Evolutionary conservation across 2,113 vertebrate species (phyloP).

Genomic region (Murina feae): DNA sequence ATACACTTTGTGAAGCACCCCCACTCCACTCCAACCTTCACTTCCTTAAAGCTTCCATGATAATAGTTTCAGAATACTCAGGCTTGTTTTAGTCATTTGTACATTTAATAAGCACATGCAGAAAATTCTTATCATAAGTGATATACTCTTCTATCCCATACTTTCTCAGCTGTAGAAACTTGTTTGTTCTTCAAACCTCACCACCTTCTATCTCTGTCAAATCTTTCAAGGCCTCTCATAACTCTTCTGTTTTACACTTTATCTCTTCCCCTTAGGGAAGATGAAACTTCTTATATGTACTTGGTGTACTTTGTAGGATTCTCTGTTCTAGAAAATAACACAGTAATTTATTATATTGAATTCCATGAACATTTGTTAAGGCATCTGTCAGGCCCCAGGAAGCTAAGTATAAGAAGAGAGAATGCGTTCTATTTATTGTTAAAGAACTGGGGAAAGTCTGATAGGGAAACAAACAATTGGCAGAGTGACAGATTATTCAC

Average conservation of each 20-base stretch:
- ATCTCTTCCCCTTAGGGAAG: neutral
- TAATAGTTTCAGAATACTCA: neutral
- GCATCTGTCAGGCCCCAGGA: neutral
- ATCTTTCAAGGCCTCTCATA: neutral
- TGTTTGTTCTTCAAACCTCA: neutral
- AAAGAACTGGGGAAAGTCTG: neutral
- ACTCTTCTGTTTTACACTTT: neutral
- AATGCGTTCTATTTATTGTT: neutral
- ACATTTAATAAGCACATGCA: neutral
- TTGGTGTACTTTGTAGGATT: neutral
- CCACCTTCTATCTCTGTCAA: neutral
- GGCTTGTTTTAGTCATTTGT: neutral
- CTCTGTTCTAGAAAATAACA: conserved; percentile 19
- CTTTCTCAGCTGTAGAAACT: conserved; percentile 20
- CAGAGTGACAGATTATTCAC: neutral
- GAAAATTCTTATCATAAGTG: neutral
- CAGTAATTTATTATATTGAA: neutral
- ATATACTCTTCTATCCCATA: neutral
- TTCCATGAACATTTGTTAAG: conserved; percentile 5
- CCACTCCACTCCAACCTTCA: neutral
- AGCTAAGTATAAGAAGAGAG: neutral
- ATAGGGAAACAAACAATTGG: neutral
- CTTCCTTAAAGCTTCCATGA: neutral
- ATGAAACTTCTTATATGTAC: neutral
- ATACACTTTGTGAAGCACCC: neutral